Evolutionary conservation across 2,113 vertebrate genomes (phyloP).

Genomic region (Aplodontia rufa): DNA sequence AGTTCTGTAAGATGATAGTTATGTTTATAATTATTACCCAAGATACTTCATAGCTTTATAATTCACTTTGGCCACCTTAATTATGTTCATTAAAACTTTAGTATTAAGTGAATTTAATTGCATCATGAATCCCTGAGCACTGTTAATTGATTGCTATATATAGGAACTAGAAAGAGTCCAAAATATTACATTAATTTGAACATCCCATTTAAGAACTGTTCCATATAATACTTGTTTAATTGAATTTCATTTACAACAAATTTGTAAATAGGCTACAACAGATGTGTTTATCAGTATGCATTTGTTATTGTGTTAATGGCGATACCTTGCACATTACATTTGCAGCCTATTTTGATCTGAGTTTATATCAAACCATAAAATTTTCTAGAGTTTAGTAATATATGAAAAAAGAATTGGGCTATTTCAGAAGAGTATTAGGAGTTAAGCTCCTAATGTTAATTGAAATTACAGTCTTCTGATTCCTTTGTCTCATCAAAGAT

Average conservation of each 20-base stretch:
- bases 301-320: not conserved
- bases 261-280: not conserved
- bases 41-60: not conserved
- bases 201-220: conserved; percentile 30
- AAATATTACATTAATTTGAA: conserved; percentile 42
- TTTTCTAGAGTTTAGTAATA: conserved; percentile 42
- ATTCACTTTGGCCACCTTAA: conserved; percentile 12
- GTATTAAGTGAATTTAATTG: conserved; percentile 48
- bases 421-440: conserved; percentile 14
- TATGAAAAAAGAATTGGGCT: not conserved
- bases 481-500: conserved; percentile 39
- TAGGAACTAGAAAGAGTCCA: conserved; percentile 39
- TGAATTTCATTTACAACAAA: not conserved
- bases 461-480: conserved; percentile 36
- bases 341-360: not conserved
- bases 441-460: not conserved
- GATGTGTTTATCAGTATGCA: conserved; percentile 3
- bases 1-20: not conserved
- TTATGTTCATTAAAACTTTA: conserved; percentile 36
- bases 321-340: not conserved
- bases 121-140: conserved; percentile 19
- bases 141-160: conserved; percentile 55
- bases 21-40: conserved; percentile 22
- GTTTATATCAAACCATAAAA: not conserved
- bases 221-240: conserved; percentile 47